phyloP scores from a whole-genome alignment of 2,113 vertebrate genomes.

The Mesoclemmys tuberculata region DNA sequence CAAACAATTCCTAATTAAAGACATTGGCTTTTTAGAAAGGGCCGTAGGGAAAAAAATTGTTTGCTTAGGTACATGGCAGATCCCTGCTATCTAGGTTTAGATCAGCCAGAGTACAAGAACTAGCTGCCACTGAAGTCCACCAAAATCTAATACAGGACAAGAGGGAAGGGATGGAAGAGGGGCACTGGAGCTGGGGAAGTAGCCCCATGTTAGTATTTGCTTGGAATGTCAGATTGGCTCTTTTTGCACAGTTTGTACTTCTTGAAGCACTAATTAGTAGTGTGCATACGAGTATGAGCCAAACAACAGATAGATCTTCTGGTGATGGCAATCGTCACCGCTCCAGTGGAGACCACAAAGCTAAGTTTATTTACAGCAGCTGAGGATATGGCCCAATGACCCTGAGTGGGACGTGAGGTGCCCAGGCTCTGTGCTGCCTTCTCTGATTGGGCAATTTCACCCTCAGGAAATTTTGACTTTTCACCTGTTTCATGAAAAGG shows the following conservation, averaged over 20 bases:
- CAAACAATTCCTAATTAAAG: not conserved
- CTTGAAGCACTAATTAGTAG: not conserved
- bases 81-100: not conserved
- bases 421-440: not conserved
- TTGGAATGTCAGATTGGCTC: not conserved
- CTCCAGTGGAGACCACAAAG: not conserved
- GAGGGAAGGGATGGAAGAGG: not conserved
- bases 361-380: not conserved
- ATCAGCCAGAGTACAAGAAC: fast-evolving
- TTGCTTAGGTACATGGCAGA: not conserved
- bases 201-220: not conserved
- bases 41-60: not conserved
- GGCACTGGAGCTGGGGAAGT: not conserved
- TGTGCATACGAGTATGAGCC: not conserved
- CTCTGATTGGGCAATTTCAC: not conserved
- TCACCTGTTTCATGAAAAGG: not conserved
- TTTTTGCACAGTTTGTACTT: not conserved
- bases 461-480: not conserved
- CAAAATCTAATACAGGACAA: not conserved
- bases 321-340: not conserved
- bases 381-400: not conserved
- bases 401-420: fast-evolving
- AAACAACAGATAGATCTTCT: not conserved
- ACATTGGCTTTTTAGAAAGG: not conserved
- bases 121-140: not conserved